A percentile compares a stretch with the other conserved stretches of the same genome.
phyloP scores from a whole-genome alignment of 2,888 invertebrate genomes.

The Mesochorus sp. region DNA sequence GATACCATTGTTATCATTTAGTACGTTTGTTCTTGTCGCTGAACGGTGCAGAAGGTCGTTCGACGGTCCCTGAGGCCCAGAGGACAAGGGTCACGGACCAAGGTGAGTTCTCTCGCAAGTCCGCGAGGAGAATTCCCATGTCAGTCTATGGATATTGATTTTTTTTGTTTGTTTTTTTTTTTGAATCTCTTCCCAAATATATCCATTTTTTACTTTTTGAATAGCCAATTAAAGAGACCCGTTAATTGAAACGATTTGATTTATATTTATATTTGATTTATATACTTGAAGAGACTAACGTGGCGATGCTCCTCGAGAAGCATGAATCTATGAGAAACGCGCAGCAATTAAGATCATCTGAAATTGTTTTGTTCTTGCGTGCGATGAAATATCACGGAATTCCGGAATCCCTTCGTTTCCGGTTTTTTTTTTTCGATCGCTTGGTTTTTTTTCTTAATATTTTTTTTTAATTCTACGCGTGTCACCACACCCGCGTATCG shows the following conservation, averaged over 20 bases:
- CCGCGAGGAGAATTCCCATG: slow-evolving; percentile 61
- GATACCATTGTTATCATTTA: slow-evolving; percentile 83
- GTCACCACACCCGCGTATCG: slow-evolving; percentile 10
- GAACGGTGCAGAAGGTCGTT: slow-evolving; percentile 86
- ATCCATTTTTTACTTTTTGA: neutral
- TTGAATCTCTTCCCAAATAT: neutral
- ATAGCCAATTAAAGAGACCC: neutral
- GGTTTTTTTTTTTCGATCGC: neutral
- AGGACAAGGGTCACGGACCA: slow-evolving; percentile 83
- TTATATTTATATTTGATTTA: neutral
- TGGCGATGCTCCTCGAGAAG: slow-evolving; percentile 62
- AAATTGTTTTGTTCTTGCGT: slow-evolving; percentile 5
- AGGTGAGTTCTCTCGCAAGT: slow-evolving; percentile 77
- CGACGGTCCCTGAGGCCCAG: slow-evolving; percentile 78
- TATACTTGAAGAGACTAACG: slow-evolving; percentile 49
- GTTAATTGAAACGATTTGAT: neutral
- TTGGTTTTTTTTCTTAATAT: neutral
- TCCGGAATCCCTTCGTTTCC: slow-evolving; percentile 1
- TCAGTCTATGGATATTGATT: slow-evolving; percentile 43
- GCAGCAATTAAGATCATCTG: neutral
- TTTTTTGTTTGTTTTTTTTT: slow-evolving; percentile 3
- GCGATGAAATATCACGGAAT: slow-evolving; percentile 25
- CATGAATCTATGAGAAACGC: slow-evolving; percentile 33
- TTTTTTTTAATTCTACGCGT: neutral
- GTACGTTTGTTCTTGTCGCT: slow-evolving; percentile 90